Evolutionary conservation across 2,888 invertebrate genomes (phyloP).

Genomic region (Patella pellucida): DNA sequence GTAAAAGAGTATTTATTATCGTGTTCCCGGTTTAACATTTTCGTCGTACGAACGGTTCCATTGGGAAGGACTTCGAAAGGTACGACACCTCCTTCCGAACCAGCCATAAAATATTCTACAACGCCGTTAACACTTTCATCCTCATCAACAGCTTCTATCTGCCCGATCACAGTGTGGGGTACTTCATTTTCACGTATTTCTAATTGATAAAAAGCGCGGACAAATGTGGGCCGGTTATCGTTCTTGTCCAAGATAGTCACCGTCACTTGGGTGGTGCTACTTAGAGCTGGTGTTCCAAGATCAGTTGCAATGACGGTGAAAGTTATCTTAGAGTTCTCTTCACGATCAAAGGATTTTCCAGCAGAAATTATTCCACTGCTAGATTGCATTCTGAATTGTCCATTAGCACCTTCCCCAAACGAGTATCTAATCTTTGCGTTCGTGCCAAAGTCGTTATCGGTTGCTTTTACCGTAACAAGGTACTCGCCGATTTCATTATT

Average conservation of each 20-base stretch:
- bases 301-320: constrained; percentile 5
- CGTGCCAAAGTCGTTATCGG: not conserved
- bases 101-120: constrained; percentile 28
- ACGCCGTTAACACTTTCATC: constrained; percentile 33
- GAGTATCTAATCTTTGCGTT: not conserved
- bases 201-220: constrained; percentile 28
- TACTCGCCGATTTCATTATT: constrained; percentile 16
- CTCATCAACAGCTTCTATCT: constrained; percentile 30
- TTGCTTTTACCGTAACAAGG: constrained; percentile 23
- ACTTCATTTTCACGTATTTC: constrained; percentile 29
- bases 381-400: not conserved
- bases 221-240: constrained; percentile 36
- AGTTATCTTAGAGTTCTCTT: not conserved
- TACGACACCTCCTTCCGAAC: constrained; percentile 25
- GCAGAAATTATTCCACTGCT: not conserved
- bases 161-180: constrained; percentile 22
- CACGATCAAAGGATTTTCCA: not conserved
- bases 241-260: constrained; percentile 35
- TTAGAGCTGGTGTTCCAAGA: not conserved
- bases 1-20: constrained; percentile 21
- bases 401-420: not conserved
- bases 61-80: constrained; percentile 24
- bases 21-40: constrained; percentile 14
- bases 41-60: constrained; percentile 19
- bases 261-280: constrained; percentile 19